Evolutionary conservation across 2,888 invertebrate genomes (phyloP).

Genomic region (Fabriciana adippe): DNA sequence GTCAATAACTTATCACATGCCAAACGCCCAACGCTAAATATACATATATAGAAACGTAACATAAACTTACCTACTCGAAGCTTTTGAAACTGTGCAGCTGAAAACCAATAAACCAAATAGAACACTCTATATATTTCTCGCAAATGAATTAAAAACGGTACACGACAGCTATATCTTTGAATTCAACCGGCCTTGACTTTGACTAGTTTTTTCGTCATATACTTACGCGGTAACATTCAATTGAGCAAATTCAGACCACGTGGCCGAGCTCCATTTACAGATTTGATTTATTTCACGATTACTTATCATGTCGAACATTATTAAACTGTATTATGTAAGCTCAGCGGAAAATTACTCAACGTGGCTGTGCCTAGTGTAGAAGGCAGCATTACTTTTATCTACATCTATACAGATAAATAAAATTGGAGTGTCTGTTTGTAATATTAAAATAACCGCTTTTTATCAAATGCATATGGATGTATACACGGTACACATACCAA

Average conservation of each 20-base stretch:
- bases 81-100: neutral
- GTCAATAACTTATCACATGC: conserved; percentile 21
- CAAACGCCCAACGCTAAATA: conserved; percentile 32
- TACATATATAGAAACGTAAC: conserved; percentile 30
- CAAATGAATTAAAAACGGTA: conserved; percentile 3
- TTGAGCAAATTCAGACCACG: neutral
- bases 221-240: no score
- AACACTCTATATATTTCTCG: neutral
- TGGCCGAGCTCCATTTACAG: neutral
- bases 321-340: neutral
- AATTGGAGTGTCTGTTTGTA: no score
- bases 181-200: conserved; percentile 6
- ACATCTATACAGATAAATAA: no score
- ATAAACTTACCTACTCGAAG: no score
- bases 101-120: neutral
- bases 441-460: no score
- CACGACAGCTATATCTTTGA: neutral
- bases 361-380: neutral
- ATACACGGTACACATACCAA: no score
- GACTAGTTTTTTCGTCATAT: conserved; percentile 6
- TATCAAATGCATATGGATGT: no score
- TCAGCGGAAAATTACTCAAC: conserved; percentile 4
- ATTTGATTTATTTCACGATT: neutral
- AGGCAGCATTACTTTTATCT: neutral
- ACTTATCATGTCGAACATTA: conserved; percentile 13